A percentile compares a stretch with the other conserved stretches of the same genome.
These are phyloP conservation scores for Mionectes olivaceus DNA, from an alignment of 2,797 vertebrate genomes.

Conservation along the genomic window DNA sequence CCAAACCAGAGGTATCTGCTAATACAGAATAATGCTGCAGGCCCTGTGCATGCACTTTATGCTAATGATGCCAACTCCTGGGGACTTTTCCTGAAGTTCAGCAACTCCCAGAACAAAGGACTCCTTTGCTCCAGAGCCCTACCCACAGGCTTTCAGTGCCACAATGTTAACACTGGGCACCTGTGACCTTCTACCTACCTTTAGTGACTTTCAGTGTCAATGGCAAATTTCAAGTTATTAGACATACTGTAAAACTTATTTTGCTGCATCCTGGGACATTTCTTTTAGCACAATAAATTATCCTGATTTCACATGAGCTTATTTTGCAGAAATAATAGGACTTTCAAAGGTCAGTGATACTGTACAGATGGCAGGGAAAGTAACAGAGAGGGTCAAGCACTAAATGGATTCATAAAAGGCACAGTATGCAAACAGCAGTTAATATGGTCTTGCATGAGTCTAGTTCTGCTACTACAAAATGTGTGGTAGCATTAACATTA, in stretches of 20 bases:
- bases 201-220: constrained; percentile 26
- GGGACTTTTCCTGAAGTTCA: background rate
- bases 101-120: background rate
- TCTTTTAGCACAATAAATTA: constrained; percentile 11
- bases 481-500: background rate
- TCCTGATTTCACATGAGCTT: constrained; percentile 36
- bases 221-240: constrained; percentile 24
- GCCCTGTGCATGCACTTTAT: background rate
- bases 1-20: background rate
- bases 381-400: background rate
- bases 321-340: constrained; percentile 38
- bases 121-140: background rate
- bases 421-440: background rate
- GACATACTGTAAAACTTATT: background rate
- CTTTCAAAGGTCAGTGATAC: constrained; percentile 48
- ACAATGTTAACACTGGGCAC: background rate
- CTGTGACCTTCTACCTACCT: background rate
- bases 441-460: background rate
- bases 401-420: constrained; percentile 1
- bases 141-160: background rate
- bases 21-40: background rate
- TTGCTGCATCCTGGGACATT: background rate
- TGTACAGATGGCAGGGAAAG: constrained; percentile 16
- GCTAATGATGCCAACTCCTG: background rate
- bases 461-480: background rate